These are phyloP conservation scores for Panagrolaimus sp. DNA, from an alignment of 1,140 invertebrate species.

Conservation along the genomic window DNA sequence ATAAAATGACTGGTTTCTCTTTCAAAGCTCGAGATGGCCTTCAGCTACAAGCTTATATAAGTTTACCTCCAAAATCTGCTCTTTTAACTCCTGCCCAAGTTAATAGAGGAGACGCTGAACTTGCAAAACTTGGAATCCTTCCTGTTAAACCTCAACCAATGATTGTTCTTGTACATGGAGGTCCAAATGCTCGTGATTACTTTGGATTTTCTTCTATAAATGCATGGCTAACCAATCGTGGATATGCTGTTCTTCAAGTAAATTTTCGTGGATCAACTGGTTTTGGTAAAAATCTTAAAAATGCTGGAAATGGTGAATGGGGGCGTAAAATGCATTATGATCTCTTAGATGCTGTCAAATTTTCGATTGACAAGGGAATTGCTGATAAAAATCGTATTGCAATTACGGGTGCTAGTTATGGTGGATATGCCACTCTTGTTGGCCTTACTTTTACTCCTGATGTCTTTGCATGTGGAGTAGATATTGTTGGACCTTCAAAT, in stretches of 20 bases:
- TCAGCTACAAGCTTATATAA: slow-evolving; percentile 51
- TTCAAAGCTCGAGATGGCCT: slow-evolving; percentile 53
- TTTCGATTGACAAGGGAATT: slow-evolving; percentile 49
- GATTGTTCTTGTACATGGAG: slow-evolving; percentile 55
- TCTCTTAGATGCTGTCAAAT: slow-evolving; percentile 55
- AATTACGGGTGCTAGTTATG: slow-evolving; percentile 56
- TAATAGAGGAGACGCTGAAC: slow-evolving; percentile 33
- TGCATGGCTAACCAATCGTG: slow-evolving; percentile 54
- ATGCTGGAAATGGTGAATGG: slow-evolving; percentile 57
- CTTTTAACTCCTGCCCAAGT: slow-evolving; percentile 40
- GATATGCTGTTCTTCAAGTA: slow-evolving; percentile 54
- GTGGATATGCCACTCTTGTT: slow-evolving; percentile 57
- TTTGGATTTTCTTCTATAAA: slow-evolving; percentile 53
- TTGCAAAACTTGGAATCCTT: slow-evolving; percentile 48
- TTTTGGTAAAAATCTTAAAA: slow-evolving; percentile 53
- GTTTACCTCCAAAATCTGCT: slow-evolving; percentile 44
- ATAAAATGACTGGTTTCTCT: slow-evolving; percentile 54
- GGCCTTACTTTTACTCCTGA: slow-evolving; percentile 58
- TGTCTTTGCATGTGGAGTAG: slow-evolving; percentile 55
- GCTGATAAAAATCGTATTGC: slow-evolving; percentile 43
- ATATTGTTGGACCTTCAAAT: slow-evolving; percentile 57
- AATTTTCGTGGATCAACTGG: slow-evolving; percentile 55
- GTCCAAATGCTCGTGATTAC: slow-evolving; percentile 54
- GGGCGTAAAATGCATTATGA: slow-evolving; percentile 57
- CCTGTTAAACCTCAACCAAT: slow-evolving; percentile 51